A percentile compares a stretch with the other conserved stretches of the same genome.
Conservation (phyloP, 2,797 vertebrate species). For the Xiphorhynchus erythropygius region DNA sequence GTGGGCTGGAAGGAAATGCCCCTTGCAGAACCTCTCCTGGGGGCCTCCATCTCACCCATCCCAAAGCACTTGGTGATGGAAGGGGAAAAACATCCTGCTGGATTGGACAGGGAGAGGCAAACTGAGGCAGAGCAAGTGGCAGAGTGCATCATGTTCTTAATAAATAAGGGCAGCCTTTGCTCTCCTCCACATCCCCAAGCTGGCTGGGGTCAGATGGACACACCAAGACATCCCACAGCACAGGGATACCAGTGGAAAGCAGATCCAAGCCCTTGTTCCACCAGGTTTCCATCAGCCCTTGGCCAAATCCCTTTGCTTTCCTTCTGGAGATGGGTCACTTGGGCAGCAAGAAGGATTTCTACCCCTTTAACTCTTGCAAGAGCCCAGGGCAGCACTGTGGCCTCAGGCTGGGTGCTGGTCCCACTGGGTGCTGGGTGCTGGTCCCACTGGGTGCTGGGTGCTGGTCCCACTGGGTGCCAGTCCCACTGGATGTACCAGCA, state of each 20-base stretch:
- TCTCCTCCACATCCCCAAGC: not conserved
- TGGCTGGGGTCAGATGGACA: rapidly evolving
- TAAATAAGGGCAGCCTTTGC: not conserved
- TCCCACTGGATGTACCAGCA: not conserved
- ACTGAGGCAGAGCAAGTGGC: not conserved
- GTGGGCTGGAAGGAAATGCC: not conserved
- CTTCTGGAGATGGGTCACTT: not conserved
- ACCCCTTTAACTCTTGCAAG: not conserved
- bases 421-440: not conserved
- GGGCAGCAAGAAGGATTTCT: not conserved
- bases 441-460: not conserved
- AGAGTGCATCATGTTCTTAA: not conserved
- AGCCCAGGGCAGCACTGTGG: not conserved
- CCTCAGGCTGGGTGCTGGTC: not conserved
- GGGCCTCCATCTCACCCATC: not conserved
- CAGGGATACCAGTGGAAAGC: not conserved
- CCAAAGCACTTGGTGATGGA: not conserved
- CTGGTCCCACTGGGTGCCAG: not conserved
- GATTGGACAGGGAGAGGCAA: not conserved
- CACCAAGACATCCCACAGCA: not conserved
- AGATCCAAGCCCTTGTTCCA: not conserved
- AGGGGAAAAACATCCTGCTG: not conserved
- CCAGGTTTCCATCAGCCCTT: rapidly evolving
- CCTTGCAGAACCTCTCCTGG: not conserved
- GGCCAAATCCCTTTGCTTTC: not conserved